phyloP scores from a whole-genome alignment of 2,113 vertebrate species.

The Ammodytes dubius region DNA sequence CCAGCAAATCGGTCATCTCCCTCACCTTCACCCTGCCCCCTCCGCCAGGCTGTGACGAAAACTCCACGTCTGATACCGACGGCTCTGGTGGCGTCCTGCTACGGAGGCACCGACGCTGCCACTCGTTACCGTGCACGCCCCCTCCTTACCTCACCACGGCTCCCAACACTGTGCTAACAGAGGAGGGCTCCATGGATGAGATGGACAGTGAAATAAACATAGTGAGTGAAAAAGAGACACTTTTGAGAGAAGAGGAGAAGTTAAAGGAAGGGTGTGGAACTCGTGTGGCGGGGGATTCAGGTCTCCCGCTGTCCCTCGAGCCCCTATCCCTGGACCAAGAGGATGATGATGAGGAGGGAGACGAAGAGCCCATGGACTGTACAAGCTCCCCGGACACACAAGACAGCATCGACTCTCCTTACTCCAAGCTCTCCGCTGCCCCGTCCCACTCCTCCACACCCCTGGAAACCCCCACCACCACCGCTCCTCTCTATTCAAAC shows the following conservation, averaged over 20 bases:
- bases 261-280: not conserved
- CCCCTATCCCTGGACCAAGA: slow-evolving; percentile 69
- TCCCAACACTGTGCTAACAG: slow-evolving; percentile 38
- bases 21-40: slow-evolving; percentile 90
- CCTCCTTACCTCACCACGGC: slow-evolving; percentile 79
- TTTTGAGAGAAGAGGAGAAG: slow-evolving; percentile 30
- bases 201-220: not conserved
- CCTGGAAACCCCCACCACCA: slow-evolving; percentile 72
- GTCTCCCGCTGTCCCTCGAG: slow-evolving; percentile 74
- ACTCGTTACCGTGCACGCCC: slow-evolving; percentile 90
- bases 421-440: slow-evolving; percentile 47
- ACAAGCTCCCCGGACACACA: slow-evolving; percentile 83
- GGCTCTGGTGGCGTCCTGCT: slow-evolving; percentile 12
- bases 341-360: slow-evolving; percentile 56
- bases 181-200: slow-evolving; percentile 31
- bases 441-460: slow-evolving; percentile 57
- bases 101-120: slow-evolving; percentile 86
- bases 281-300: slow-evolving; percentile 56
- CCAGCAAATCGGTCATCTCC: slow-evolving; percentile 92
- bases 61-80: slow-evolving; percentile 53
- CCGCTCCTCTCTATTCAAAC: slow-evolving; percentile 65
- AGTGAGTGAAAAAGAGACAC: slow-evolving; percentile 7
- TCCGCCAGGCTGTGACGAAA: slow-evolving; percentile 69
- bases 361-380: slow-evolving; percentile 88
- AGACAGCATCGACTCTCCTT: slow-evolving; percentile 54